These are phyloP conservation scores for Rhinophrynus dorsalis DNA, from an alignment of 2,797 vertebrate species.

Conservation along the genomic window DNA sequence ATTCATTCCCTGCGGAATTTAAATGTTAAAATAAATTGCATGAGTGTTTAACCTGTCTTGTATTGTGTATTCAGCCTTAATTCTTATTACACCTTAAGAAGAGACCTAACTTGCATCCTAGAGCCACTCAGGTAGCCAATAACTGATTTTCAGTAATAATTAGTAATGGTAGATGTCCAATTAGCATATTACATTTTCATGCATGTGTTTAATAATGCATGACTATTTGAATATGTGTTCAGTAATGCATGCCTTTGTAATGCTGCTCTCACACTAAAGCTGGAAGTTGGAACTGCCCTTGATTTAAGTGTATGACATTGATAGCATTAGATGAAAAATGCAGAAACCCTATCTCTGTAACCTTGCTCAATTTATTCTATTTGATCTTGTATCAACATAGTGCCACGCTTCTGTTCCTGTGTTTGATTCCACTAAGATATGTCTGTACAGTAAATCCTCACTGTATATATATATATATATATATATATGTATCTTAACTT, in stretches of 20 bases:
- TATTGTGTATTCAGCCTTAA: too few relatives aligned
- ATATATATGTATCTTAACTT: too few relatives aligned
- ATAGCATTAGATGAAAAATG: conserved; percentile 8
- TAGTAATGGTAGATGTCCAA: too few relatives aligned
- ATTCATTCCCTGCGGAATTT: too few relatives aligned
- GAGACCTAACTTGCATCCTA: too few relatives aligned
- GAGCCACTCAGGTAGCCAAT: too few relatives aligned
- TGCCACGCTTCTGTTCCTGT: conserved; percentile 33
- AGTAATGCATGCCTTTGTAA: too few relatives aligned
- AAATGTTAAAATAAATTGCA: too few relatives aligned
- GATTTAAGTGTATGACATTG: conserved; percentile 12
- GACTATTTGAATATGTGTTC: conserved; percentile 4
- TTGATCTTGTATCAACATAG: neutral
- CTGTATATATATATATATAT: too few relatives aligned
- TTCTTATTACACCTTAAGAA: too few relatives aligned
- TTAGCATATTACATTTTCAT: neutral
- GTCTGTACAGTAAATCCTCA: conserved; percentile 57
- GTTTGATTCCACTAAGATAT: conserved; percentile 31
- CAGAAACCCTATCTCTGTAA: neutral
- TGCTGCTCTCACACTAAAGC: neutral
- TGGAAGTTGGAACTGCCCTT: conserved; percentile 4
- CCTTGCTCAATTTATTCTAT: neutral
- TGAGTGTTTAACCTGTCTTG: too few relatives aligned
- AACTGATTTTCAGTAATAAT: too few relatives aligned
- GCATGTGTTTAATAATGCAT: neutral